These are phyloP conservation scores for Diorhabda sublineata DNA, from an alignment of 1,140 invertebrate genomes.

Conservation along the genomic window DNA sequence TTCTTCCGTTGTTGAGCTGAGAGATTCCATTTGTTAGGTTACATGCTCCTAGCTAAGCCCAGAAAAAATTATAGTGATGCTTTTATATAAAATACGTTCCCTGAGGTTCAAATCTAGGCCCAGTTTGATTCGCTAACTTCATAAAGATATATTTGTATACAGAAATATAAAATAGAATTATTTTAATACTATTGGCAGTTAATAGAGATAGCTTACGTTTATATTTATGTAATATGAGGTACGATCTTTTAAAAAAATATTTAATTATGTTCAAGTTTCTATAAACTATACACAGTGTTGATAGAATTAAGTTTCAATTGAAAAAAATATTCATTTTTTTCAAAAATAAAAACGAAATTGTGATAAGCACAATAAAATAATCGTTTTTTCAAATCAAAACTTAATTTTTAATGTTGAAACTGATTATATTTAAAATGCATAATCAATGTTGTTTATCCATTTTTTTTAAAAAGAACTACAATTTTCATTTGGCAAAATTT, in stretches of 20 bases:
- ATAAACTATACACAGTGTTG: neutral
- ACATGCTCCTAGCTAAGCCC: slow-evolving; percentile 12
- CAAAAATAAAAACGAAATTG: no score
- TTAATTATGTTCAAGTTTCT: neutral
- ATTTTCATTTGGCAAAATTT: slow-evolving; percentile 13
- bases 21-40: slow-evolving; percentile 8
- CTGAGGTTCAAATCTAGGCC: slow-evolving; percentile 20
- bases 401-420: neutral
- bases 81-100: slow-evolving; percentile 15
- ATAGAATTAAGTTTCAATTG: no score
- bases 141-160: slow-evolving; percentile 1
- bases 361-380: neutral
- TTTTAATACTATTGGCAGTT: slow-evolving; percentile 16
- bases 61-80: slow-evolving; percentile 16
- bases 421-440: neutral
- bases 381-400: neutral
- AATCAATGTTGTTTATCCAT: neutral
- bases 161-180: slow-evolving; percentile 11
- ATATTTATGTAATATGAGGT: slow-evolving; percentile 1
- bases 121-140: slow-evolving; percentile 8
- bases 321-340: no score
- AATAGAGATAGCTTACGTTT: slow-evolving; percentile 6
- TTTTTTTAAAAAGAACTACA: neutral
- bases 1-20: slow-evolving; percentile 3
- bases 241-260: neutral